These are phyloP conservation scores for Leptopilina drosophilae DNA, from an alignment of 2,888 invertebrate species.

Conservation along the genomic window DNA sequence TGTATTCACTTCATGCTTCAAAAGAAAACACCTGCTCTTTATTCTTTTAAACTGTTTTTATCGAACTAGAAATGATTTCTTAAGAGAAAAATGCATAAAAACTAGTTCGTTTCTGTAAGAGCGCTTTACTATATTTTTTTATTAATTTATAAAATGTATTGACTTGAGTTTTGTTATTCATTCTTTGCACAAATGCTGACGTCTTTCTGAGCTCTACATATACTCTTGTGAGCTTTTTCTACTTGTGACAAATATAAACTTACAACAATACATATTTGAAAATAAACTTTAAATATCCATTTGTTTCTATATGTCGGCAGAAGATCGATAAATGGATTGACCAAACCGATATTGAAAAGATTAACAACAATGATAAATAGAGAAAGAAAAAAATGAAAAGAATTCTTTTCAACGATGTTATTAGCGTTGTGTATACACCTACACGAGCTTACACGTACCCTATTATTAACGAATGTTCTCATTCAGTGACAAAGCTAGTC, in stretches of 20 bases:
- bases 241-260: too few species aligned
- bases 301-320: not conserved
- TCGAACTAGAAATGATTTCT: not conserved
- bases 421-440: constrained; percentile 54
- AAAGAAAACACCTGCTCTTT: constrained; percentile 29
- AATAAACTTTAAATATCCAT: constrained; percentile 3
- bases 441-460: constrained; percentile 61
- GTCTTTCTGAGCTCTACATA: too few species aligned
- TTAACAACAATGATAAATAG: constrained; percentile 42
- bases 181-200: not conserved
- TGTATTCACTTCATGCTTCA: constrained; percentile 22
- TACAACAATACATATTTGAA: not conserved
- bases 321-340: constrained; percentile 14
- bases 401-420: constrained; percentile 62
- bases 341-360: constrained; percentile 24
- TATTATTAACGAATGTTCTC: constrained; percentile 58
- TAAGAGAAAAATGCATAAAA: not conserved
- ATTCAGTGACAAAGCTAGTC: constrained; percentile 61
- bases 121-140: too few species aligned
- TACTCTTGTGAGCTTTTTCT: too few species aligned
- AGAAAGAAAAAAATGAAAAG: constrained; percentile 19
- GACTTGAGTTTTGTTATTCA: not conserved
- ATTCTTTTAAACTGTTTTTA: not conserved
- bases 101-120: too few species aligned
- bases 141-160: not conserved